Base-by-base conservation (phyloP, 2,888 invertebrate genomes). In the Drosophila greeni region DNA sequence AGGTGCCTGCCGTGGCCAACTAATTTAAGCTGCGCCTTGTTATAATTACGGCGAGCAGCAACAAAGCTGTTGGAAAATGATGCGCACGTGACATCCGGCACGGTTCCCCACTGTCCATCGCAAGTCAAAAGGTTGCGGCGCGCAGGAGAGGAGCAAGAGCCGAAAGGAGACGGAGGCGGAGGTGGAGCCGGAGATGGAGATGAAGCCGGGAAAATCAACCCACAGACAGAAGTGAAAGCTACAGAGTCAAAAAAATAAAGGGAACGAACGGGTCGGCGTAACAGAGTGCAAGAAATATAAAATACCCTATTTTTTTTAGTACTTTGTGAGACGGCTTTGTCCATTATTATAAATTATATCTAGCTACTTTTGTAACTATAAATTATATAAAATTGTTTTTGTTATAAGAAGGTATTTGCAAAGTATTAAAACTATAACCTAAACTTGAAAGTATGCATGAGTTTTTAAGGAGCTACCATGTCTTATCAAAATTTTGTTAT, bases 81-180 rank as follows among this genome's bases (percentile, higher is more conserved):
- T 76, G 76, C 74, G 83, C 74, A 75, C 81, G 81, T 81, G 83
- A 82, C 81, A 78, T 76, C 83, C 78, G 76, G 73, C 24, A 48
- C 37, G 49, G 66, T 53, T 52, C 51, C 20, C 55, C 55, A 37
- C 43, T 37, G 61, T 58, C 60, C 42, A n/a, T 31, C 34, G 49
- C 59, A 51, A 72, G 59, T 47, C 53, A 57, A 54, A 67, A 56
- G 64, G 59, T 24, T 42, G 6, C 20, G 52, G 43, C 31, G 20
- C 52, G 45, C 16, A 36, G 5, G 14, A 48, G 34, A 40, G 26
- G 40, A 51, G 42, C 9, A n/a, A 1, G 24, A 40, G 9, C 40
- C n/a, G 9, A n/a, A 53, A 42, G 34, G 34, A 26, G 20, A 11
- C 26, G 39, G 49, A 39, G 33, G 11, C 18, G 54, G 33, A 37